Evolutionary conservation across 2,113 vertebrate genomes (phyloP), one percentile per base, ranked within the genome.

Genomic region (Apodemus speciosus): DNA sequence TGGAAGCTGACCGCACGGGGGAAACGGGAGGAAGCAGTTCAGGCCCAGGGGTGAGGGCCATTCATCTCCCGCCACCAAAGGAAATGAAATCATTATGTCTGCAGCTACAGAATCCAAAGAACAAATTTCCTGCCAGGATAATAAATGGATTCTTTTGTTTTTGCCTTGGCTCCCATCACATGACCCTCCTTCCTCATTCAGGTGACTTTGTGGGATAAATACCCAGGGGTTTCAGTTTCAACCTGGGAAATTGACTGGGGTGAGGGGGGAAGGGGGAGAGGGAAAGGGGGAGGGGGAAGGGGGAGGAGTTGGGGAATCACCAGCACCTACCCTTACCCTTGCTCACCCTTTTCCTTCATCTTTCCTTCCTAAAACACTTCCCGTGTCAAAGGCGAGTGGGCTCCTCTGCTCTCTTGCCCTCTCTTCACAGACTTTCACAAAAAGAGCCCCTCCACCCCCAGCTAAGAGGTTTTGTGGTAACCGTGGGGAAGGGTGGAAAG

Each of bases 11-110:
- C 68, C 89, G 88, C 89, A 23, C 76, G 75, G 64, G 96, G 97
- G 93, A 97, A 96, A 90, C 21, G 88, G 97, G 97, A 96, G 97
- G 97, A 97, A 98, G 95, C 85, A 20, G 95, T 91, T 84, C 96
- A 96, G 96, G 98, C 96, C 97, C 97, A 93, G 88, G 94, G 96
- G 96, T 94, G 88, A 95, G 95, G 97, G 96, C 97, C 96, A 98
- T 98, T 98, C 98, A 98, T 98, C 98, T 98, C 97, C 94, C 95
- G 32, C 96, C 97, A 97, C 96, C 40, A 3, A 97, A 98, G 98
- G 98, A 98, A 98, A 98, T 98, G 98, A 98, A 98, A 98, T 98
- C 98, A 98, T 98, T 98, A 97, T 97, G 98, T 98, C 98, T 98
- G 97, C 98, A 98, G 98, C 98, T 97, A 97, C 97, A 98, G 97